Evolutionary conservation across 2,888 invertebrate species (phyloP), one percentile per base, ranked within the genome.

Genomic region (Leptinotarsa juncta): DNA sequence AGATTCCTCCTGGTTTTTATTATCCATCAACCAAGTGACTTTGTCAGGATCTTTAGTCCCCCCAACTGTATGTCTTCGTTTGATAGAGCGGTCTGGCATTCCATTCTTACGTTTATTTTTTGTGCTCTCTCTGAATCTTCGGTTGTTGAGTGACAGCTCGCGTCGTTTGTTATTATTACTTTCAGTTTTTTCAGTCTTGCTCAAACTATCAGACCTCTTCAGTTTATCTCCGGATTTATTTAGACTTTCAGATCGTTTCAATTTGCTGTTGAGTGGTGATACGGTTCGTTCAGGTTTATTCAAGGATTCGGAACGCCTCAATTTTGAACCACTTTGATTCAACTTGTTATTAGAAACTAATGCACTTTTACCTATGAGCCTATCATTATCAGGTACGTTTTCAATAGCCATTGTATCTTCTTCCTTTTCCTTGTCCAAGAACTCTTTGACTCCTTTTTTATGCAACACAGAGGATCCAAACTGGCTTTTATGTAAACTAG

Each of bases 11-110:
- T 90, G 89, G 67, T 89, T 81, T 76, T 90, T 88, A 79, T 90
- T 90, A 77, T 91, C 90, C 76, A 82, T 79, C 32, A 83, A 75
- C 90, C 90, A 91, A 65, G 90, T 90, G 23, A 92, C 89, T 78
- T 92, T 92, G 81, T 93, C 93, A 23, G 92, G 94, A 88, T 97
- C 97, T 88, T 96, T 95, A n/a, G 95, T 95, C 71, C 97, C 97
- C 77, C 97, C 97, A 12, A 97, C 96, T 0, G 97, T 97, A 89
- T 97, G 97, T 48, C 97, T 91, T 62, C 97, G 91, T 88, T 96
- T 96, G 84, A 96, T 95, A 78, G 95, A 94, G 80, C 94, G 89
- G 87, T 94, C 94, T n/a, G 92, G 93, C 93, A 92, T 93, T 76
- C 94, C 94, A 87, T 93, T 94, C 88, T 94, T 94, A 80, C 94